Evolutionary conservation across 2,888 invertebrate genomes (phyloP).

Genomic region (Ferdinandea cuprea): DNA sequence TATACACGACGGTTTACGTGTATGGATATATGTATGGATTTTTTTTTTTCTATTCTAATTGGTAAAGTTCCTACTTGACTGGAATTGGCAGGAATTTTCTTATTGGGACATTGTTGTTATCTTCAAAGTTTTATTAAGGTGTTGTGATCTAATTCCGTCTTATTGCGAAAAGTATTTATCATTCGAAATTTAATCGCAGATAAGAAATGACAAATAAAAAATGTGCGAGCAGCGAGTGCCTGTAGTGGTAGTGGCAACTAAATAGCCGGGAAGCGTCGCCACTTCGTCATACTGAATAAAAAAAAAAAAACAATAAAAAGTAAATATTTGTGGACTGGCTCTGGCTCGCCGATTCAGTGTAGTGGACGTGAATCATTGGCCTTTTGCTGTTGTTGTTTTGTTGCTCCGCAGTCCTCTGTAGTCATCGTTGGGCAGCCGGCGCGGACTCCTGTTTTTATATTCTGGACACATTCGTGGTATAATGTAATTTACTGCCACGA

Average conservation of each 20-base stretch:
- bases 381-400: constrained; percentile 36
- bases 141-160: constrained; percentile 60
- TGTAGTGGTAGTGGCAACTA: constrained; percentile 29
- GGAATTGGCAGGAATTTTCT: constrained; percentile 18
- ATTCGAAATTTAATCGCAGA: constrained; percentile 27
- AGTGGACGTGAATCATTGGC: constrained; percentile 62
- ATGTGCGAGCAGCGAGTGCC: constrained; percentile 9
- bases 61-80: constrained; percentile 23
- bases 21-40: neutral
- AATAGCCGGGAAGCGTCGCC: constrained; percentile 61
- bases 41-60: constrained; percentile 5
- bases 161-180: constrained; percentile 61
- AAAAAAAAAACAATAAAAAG: constrained; percentile 24
- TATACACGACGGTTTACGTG: neutral
- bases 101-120: constrained; percentile 14
- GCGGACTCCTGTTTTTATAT: constrained; percentile 58
- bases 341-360: neutral
- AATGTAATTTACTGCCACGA: constrained; percentile 59
- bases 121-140: constrained; percentile 20
- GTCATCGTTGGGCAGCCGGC: constrained; percentile 39
- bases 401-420: constrained; percentile 7
- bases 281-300: constrained; percentile 9
- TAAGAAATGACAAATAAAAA: constrained; percentile 29
- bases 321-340: constrained; percentile 58
- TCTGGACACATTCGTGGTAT: constrained; percentile 62